Conservation (phyloP, 2,797 vertebrate genomes). For the Catostomus latipinnis region DNA sequence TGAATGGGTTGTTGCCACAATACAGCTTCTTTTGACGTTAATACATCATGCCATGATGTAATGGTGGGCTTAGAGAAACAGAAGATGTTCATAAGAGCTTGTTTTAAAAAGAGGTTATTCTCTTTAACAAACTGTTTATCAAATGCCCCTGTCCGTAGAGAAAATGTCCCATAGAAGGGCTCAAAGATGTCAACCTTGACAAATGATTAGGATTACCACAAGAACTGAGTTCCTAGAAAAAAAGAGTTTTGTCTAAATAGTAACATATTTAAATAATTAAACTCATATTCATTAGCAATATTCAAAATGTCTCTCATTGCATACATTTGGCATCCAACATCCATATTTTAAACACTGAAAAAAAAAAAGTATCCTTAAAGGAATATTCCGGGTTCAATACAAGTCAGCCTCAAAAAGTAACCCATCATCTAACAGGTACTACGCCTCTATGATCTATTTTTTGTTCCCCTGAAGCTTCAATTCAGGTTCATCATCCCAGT, state of each 20-base stretch:
- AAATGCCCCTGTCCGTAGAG: slow-evolving; percentile 2
- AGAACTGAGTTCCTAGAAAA: not conserved
- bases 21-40: slow-evolving; percentile 30
- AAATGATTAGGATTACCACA: not conserved
- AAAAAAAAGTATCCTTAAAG: too few relatives aligned
- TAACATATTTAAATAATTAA: not conserved
- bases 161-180: not conserved
- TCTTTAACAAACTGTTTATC: slow-evolving; percentile 20
- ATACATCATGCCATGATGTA: slow-evolving; percentile 40
- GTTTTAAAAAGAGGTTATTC: slow-evolving; percentile 39
- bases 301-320: not conserved
- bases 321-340: too few relatives aligned
- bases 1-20: slow-evolving; percentile 33
- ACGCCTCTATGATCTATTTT: not conserved
- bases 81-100: slow-evolving; percentile 13
- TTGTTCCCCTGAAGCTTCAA: not conserved
- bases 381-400: too few relatives aligned
- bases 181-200: not conserved
- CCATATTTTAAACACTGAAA: too few relatives aligned
- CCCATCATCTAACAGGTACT: not conserved
- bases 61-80: slow-evolving; percentile 32
- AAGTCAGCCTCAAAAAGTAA: not conserved
- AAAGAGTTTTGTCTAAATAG: not conserved
- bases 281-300: not conserved
- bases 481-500: not conserved